Evolutionary conservation across 2,113 vertebrate genomes (phyloP).

Genomic region (Pyxicephalus adspersus): DNA sequence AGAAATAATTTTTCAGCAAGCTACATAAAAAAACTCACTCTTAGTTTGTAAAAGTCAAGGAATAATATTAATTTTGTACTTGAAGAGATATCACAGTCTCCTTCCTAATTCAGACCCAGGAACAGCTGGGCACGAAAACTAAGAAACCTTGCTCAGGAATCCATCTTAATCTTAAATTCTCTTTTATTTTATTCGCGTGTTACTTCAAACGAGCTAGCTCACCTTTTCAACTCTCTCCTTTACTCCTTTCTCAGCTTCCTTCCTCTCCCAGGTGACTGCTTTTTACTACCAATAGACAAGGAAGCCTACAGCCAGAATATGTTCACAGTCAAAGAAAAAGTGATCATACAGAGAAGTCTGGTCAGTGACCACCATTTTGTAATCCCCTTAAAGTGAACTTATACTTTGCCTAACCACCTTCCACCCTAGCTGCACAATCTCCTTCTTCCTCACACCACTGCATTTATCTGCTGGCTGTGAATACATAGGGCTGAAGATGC

Average conservation of each 20-base stretch:
- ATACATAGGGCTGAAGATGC: too few relatives aligned
- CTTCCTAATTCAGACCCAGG: slow-evolving; percentile 17
- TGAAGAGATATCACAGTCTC: slow-evolving; percentile 12
- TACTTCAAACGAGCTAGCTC: slow-evolving; percentile 44
- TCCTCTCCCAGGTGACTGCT: slow-evolving; percentile 26
- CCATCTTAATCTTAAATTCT: slow-evolving; percentile 43
- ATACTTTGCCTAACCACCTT: too few relatives aligned
- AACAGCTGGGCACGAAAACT: slow-evolving; percentile 22
- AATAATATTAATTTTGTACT: slow-evolving; percentile 19
- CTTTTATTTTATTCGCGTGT: slow-evolving; percentile 37
- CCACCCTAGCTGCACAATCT: too few relatives aligned
- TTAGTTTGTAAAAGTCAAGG: slow-evolving; percentile 11
- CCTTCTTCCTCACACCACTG: too few relatives aligned
- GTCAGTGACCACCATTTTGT: neutral
- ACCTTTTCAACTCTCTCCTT: slow-evolving; percentile 43
- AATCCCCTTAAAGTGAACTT: too few relatives aligned
- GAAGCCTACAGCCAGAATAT: slow-evolving; percentile 22
- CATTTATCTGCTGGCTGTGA: too few relatives aligned
- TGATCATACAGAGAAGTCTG: neutral
- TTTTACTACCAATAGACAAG: slow-evolving; percentile 29
- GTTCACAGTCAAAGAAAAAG: slow-evolving; percentile 13
- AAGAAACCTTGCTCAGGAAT: slow-evolving; percentile 41
- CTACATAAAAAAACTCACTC: slow-evolving; percentile 10
- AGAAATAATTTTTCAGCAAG: slow-evolving; percentile 38
- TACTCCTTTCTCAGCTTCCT: neutral